Base-by-base conservation (phyloP, 2,113 vertebrate genomes). In the Hyaena hyaena region DNA sequence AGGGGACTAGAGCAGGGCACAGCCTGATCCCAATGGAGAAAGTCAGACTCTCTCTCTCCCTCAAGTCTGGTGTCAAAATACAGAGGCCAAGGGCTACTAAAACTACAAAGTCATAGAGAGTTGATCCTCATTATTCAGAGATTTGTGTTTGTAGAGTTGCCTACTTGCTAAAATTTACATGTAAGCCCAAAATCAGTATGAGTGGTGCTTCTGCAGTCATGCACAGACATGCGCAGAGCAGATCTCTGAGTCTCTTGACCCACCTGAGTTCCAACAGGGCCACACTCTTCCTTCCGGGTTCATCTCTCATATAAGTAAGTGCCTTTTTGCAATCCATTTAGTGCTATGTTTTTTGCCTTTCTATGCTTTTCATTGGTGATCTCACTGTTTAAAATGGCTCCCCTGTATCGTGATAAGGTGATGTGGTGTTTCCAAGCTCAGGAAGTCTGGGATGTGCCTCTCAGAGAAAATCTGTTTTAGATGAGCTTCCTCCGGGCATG, bases 231-330 rank as follows among this genome's bases (percentile, higher is more conserved):
- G 66, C 0, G 0, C 48, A 28, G n/a, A 69, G 35, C 45, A 10
- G 0, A 63, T 5, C 33, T 16, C 15, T 2, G 2, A 17, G 48
- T 35, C 45, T 1, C 7, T 7, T 21, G 28, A 5, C 2, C 23
- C 39, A 50, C 0, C 1, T 6, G 14, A 31, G 39, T 33, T 10
- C 21, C 31, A 8, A 5, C 5, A 21, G 24, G 33, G 45, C 15
- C 1, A 16, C 1, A 1, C 26, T 35, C 4, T 7, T 7, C 12
- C 31, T 33, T 23, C 92, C n/a, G 4, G n/a, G 12, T 16, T n/a
- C 33, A 24, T 69, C 55, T 15, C 3, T 16, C 39, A 9, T 23
- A 16, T 2, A 24, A 45, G 11, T 3, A 17, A 43, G 58, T 5
- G 17, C 16, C 73, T 50, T 48, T 16, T 19, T 26, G 4, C 83